Base-by-base conservation (phyloP, 1,140 invertebrate species). In the Hycleus phaleratus region DNA sequence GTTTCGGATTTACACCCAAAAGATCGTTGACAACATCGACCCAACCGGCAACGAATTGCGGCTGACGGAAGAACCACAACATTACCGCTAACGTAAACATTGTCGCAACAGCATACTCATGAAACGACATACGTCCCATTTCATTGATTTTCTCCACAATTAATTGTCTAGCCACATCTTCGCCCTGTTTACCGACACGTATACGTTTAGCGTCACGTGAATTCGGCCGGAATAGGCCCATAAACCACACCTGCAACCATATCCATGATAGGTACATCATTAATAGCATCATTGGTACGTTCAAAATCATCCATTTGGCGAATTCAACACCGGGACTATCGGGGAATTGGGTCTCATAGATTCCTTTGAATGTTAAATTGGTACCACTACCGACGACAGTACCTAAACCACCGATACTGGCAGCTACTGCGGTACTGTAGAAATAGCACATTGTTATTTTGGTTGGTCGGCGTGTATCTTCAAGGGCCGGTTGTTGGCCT, bases 371-470 rank as follows among this genome's bases (percentile, higher is more conserved):
- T 1, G 92, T 88, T 8, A 95, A 78, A 75, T 96, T 96, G 24
- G 92, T 91, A 4, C 86, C 88, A 1, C 91, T 93, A 3, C 93
- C 93, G 2, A 93, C 92, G 2, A 96, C 74, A 1, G 90, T 91
- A 0, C 88, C 88, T 44, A 86, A 88, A 4, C 93, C 93, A 3
- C 93, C 93, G 32, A 91, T 74, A 0, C 82, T 84, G 0, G 91
- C 84, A 0, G 91, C 83, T 68, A 93, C 95, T 2, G 89, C 89
- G 25, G 91, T 86, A 5, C 82, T 82, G 53, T 95, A 68, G 61
- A 88, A 83, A 68, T 87, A 87, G 54, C 84, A 85, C 38, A 82
- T 81, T 0, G 85, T 86, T 26, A 83, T 79, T 54, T 82, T 82
- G 2, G 82, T 84, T 0, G 85, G 85, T 55, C 74, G 75, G 7